These are phyloP conservation scores for Mirza zaza DNA, from an alignment of 2,113 vertebrate species.

Conservation along the genomic window DNA sequence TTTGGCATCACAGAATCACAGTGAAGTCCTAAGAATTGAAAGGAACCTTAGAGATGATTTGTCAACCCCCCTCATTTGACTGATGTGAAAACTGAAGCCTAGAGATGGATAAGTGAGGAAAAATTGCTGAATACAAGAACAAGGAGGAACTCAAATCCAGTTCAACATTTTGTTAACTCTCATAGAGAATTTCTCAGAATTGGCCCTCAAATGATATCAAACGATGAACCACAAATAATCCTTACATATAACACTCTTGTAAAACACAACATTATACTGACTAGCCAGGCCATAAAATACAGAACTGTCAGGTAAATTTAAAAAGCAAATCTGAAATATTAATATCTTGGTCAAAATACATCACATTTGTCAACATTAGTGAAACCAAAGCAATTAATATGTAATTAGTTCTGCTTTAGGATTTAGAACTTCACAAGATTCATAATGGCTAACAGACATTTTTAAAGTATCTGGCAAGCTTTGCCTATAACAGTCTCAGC, in stretches of 20 bases:
- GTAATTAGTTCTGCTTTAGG: background rate
- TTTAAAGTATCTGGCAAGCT: constrained; percentile 8
- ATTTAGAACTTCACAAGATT: constrained; percentile 5
- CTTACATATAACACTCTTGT: background rate
- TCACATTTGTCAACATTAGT: background rate
- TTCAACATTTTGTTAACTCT: background rate
- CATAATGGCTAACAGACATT: background rate
- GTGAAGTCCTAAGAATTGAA: background rate
- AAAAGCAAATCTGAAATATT: constrained; percentile 7
- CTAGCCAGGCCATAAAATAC: background rate
- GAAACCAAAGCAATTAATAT: background rate
- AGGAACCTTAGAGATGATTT: constrained; percentile 23
- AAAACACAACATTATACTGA: background rate
- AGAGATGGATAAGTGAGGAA: background rate
- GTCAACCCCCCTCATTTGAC: background rate
- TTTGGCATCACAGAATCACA: background rate
- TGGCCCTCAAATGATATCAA: background rate
- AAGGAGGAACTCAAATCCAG: background rate
- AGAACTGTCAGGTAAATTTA: background rate
- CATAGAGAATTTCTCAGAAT: background rate
- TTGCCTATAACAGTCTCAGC: background rate
- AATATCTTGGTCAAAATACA: background rate
- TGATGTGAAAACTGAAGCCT: background rate
- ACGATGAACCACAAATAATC: background rate
- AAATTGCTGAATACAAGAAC: background rate